Evolutionary conservation across 2,888 invertebrate species (phyloP).

Genomic region (Synanthedon tipuliformis): DNA sequence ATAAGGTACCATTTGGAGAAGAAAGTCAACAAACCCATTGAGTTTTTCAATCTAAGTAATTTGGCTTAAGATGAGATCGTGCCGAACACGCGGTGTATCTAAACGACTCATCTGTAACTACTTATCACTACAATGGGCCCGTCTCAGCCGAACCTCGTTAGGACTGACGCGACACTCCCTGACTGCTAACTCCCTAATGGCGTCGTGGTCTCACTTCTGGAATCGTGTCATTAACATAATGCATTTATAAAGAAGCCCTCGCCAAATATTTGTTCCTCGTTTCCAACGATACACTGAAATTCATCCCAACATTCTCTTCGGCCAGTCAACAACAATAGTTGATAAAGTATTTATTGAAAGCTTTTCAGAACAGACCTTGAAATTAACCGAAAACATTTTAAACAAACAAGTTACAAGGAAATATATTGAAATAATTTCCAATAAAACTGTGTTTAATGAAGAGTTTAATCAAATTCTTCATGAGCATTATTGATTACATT

Average conservation of each 20-base stretch:
- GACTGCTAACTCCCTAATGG: background rate
- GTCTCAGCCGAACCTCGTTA: background rate
- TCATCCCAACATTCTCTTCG: no score
- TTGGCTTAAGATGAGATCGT: slow-evolving; percentile 19
- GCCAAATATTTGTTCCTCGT: background rate
- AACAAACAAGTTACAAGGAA: no score
- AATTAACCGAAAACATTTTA: no score
- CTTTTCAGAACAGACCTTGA: no score
- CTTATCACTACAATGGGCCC: slow-evolving; percentile 15
- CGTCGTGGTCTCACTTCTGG: background rate
- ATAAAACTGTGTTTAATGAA: no score
- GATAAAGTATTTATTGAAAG: no score
- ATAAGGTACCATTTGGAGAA: background rate
- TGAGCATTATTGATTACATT: no score
- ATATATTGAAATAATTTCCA: no score
- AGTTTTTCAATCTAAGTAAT: slow-evolving; percentile 3
- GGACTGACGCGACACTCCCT: background rate
- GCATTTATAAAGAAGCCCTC: background rate
- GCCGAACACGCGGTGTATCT: slow-evolving; percentile 23
- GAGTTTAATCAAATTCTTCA: no score
- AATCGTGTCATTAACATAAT: background rate
- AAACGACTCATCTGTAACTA: slow-evolving; percentile 24
- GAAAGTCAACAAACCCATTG: slow-evolving; percentile 11
- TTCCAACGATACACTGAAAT: no score
- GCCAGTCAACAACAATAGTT: no score